These are phyloP conservation scores for Macaria notata DNA, from an alignment of 2,888 invertebrate species.

Conservation along the genomic window DNA sequence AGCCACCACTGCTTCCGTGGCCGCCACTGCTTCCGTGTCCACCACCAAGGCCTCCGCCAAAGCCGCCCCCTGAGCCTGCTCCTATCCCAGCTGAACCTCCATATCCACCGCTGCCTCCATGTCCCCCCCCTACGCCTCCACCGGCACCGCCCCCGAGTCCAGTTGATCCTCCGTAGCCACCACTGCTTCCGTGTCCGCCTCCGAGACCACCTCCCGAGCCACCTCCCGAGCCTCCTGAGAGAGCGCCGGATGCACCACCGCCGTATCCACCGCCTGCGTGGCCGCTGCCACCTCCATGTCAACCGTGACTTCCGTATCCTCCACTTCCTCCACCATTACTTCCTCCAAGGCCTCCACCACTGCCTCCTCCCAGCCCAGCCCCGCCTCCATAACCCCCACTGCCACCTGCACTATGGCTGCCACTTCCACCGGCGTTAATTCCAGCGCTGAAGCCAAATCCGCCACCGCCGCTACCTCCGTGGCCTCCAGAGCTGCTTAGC, in stretches of 20 bases:
- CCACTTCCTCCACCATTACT: not conserved
- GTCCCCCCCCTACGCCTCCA: not conserved
- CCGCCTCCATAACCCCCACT: not conserved
- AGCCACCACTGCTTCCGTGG: not conserved
- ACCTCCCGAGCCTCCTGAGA: not conserved
- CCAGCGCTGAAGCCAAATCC: slow-evolving; percentile 21
- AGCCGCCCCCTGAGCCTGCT: slow-evolving; percentile 34
- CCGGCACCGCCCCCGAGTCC: not conserved
- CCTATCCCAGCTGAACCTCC: slow-evolving; percentile 24
- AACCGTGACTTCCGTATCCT: not conserved
- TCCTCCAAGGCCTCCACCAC: not conserved
- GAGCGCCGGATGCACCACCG: slow-evolving; percentile 9
- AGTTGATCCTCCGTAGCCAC: not conserved
- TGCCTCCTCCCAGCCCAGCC: not conserved
- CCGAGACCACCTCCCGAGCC: not conserved
- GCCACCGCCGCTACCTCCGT: slow-evolving; percentile 24
- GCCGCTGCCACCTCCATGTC: slow-evolving; percentile 9
- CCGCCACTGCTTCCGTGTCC: not conserved
- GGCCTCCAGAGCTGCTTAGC: slow-evolving; percentile 19
- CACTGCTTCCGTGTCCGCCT: not conserved
- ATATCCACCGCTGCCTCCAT: slow-evolving; percentile 35
- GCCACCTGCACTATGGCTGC: not conserved
- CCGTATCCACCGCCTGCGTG: slow-evolving; percentile 2
- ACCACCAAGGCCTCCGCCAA: slow-evolving; percentile 37
- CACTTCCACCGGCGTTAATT: slow-evolving; percentile 10